Percentiles rank a stretch among this genome's conserved stretches.
phyloP scores from a whole-genome alignment of 1,140 invertebrate species.

The Paramacrobiotus metropolitanus region DNA sequence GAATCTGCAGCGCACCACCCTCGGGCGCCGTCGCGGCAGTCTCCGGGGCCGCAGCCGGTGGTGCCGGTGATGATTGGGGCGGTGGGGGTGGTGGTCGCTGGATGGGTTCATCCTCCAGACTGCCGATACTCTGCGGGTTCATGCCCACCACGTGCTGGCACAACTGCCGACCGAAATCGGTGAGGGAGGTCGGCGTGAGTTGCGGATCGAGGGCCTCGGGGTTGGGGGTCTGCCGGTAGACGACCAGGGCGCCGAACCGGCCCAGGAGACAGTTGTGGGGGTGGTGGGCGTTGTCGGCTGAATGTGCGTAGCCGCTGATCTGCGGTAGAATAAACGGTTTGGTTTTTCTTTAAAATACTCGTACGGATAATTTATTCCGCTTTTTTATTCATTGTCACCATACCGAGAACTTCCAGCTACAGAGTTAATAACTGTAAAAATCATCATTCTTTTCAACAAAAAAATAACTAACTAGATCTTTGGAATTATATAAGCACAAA shows the following conservation, averaged over 20 bases:
- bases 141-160: constrained; percentile 80
- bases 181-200: constrained; percentile 17
- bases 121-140: constrained; percentile 53
- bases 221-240: neutral
- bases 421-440: no score
- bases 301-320: constrained; percentile 3
- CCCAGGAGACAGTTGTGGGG: neutral
- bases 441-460: no score
- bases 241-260: neutral
- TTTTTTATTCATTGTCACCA: no score
- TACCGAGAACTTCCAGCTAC: no score
- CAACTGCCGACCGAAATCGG: constrained; percentile 38
- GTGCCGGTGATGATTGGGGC: no score
- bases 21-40: no score
- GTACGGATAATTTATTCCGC: no score
- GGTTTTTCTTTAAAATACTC: no score
- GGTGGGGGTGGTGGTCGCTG: no score
- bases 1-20: neutral
- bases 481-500: no score
- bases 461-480: no score
- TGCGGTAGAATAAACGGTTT: neutral
- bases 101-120: constrained; percentile 35
- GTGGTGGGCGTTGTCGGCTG: neutral
- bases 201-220: neutral
- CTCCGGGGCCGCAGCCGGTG: no score